Percentiles rank a stretch among this genome's conserved stretches.
Conservation (phyloP, 2,797 vertebrate species). For the Balearica regulorum region DNA sequence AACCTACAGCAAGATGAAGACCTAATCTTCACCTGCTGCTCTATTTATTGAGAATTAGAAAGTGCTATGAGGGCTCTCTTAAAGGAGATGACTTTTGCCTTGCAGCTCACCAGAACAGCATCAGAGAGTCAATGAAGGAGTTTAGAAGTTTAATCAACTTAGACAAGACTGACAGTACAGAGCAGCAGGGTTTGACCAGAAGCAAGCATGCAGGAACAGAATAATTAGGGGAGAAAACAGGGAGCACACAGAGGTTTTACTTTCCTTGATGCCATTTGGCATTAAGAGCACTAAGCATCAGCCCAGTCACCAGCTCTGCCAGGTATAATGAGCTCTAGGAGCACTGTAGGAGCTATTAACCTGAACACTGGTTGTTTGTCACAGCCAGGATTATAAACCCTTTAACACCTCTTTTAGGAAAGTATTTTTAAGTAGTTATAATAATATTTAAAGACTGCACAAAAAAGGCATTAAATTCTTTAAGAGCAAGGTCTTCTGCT, state of each 20-base stretch:
- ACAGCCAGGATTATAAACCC: background rate
- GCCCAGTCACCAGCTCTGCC: background rate
- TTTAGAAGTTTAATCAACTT: background rate
- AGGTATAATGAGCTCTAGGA: background rate
- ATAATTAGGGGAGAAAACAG: background rate
- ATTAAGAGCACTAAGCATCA: background rate
- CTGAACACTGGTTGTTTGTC: background rate
- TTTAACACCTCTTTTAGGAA: background rate
- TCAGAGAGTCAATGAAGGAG: background rate
- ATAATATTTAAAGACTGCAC: background rate
- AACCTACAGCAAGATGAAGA: background rate
- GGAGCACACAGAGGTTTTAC: background rate
- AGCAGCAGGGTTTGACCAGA: background rate
- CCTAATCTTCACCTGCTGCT: background rate
- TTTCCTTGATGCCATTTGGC: background rate
- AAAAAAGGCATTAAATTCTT: background rate
- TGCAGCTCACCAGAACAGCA: background rate
- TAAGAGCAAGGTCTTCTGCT: background rate
- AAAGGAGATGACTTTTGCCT: background rate
- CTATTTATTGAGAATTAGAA: background rate
- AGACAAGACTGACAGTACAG: background rate
- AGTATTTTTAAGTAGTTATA: background rate
- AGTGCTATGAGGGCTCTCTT: background rate
- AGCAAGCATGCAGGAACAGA: background rate
- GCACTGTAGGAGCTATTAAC: background rate